phyloP scores from a whole-genome alignment of 2,888 invertebrate genomes.

The Bedellia somnulentella region DNA sequence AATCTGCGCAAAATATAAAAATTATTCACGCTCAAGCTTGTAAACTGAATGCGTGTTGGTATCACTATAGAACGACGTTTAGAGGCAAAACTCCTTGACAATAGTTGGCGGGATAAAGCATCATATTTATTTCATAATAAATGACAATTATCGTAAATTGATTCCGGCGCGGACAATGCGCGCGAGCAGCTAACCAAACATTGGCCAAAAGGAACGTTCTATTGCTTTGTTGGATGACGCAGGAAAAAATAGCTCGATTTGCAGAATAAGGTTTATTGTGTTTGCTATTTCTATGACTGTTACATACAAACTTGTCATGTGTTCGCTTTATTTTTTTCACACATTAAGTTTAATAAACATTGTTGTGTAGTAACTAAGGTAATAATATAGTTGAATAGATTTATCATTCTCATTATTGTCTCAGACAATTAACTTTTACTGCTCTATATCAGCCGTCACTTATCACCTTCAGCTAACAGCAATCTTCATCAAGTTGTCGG shows the following conservation, averaged over 20 bases:
- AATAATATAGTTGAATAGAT: too few species aligned
- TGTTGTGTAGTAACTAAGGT: too few species aligned
- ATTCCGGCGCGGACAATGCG: slow-evolving; percentile 42
- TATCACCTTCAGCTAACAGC: too few species aligned
- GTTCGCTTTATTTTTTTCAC: too few species aligned
- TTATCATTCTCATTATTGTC: too few species aligned
- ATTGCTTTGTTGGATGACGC: slow-evolving; percentile 36
- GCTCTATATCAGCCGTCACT: too few species aligned
- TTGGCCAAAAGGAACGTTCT: slow-evolving; percentile 60
- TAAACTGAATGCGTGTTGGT: slow-evolving; percentile 22
- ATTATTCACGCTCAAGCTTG: slow-evolving; percentile 36
- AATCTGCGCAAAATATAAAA: slow-evolving; percentile 43
- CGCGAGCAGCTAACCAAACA: slow-evolving; percentile 69
- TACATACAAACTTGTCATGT: too few species aligned
- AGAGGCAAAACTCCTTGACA: slow-evolving; percentile 23
- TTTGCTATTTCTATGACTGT: too few species aligned
- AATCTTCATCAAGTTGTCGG: too few species aligned
- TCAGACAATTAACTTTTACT: too few species aligned
- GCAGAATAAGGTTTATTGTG: too few species aligned
- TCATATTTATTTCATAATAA: slow-evolving; percentile 62
- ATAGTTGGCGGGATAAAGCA: slow-evolving; percentile 37
- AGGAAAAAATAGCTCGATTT: slow-evolving; percentile 23
- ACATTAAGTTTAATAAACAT: too few species aligned
- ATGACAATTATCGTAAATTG: slow-evolving; percentile 61
- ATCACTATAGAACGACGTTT: slow-evolving; percentile 24